These are phyloP conservation scores for Harmothoe impar DNA, from an alignment of 2,888 invertebrate genomes.

Conservation along the genomic window DNA sequence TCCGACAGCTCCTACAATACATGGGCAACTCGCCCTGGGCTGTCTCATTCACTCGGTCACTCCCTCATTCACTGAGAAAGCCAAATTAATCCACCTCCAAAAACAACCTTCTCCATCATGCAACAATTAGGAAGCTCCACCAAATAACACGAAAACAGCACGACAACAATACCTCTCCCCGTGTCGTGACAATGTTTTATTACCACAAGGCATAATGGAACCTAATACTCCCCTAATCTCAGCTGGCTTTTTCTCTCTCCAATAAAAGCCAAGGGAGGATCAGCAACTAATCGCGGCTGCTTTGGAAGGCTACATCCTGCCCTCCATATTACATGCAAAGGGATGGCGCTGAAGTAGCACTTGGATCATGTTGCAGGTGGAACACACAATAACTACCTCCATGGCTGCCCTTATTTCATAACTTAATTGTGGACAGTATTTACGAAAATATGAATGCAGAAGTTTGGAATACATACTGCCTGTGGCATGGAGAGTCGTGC, in stretches of 20 bases:
- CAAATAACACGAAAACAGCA: neutral
- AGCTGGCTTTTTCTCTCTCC: neutral
- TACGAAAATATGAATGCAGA: too few relatives aligned
- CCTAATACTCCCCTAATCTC: neutral
- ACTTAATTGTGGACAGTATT: too few relatives aligned
- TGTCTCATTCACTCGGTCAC: neutral
- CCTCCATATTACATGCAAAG: too few relatives aligned
- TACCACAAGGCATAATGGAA: neutral
- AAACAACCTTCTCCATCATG: conserved; percentile 10
- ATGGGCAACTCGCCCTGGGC: neutral
- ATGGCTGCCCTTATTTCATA: too few relatives aligned
- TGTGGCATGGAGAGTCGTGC: too few relatives aligned
- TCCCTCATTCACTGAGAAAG: too few relatives aligned
- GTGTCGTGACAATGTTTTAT: neutral
- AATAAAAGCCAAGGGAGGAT: neutral
- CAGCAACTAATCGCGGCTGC: neutral
- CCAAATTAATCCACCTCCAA: neutral
- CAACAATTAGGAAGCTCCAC: neutral
- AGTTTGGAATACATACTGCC: too few relatives aligned
- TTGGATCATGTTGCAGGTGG: too few relatives aligned
- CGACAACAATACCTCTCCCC: neutral
- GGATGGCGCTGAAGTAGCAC: too few relatives aligned
- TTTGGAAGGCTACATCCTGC: neutral
- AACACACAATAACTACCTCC: too few relatives aligned
- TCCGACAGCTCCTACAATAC: neutral